Evolutionary conservation across 2,797 vertebrate species (phyloP).

Genomic region (Allobates femoralis): DNA sequence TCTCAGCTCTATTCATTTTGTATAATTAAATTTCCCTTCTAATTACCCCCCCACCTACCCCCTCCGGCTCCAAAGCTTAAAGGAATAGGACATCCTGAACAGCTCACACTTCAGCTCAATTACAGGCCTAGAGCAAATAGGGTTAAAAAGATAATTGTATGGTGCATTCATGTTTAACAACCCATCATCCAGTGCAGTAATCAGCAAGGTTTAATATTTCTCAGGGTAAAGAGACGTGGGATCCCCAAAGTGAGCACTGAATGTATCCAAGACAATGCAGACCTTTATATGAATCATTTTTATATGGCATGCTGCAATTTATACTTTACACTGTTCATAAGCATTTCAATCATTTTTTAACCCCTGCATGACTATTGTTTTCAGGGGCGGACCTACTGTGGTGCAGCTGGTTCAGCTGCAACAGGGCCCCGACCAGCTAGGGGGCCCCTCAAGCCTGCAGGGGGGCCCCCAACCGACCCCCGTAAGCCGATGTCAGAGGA

Average conservation of each 20-base stretch:
- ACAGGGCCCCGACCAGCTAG: no score
- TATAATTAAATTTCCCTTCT: constrained; percentile 41
- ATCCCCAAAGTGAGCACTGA: not conserved
- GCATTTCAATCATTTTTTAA: no score
- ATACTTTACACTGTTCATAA: no score
- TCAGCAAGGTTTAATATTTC: constrained; percentile 12
- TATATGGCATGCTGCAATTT: no score
- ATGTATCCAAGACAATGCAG: no score
- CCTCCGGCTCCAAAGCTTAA: constrained; percentile 25
- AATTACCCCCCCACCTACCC: constrained; percentile 6
- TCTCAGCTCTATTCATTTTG: not conserved
- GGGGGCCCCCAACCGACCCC: no score
- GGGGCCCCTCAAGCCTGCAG: no score
- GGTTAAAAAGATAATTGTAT: constrained; percentile 36
- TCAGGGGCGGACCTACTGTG: no score
- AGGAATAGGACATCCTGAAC: constrained; percentile 31
- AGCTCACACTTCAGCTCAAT: constrained; percentile 37
- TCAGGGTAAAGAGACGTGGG: not conserved
- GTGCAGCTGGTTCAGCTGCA: no score
- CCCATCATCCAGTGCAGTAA: not conserved
- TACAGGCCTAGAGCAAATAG: constrained; percentile 7
- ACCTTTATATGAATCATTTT: no score
- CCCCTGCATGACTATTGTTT: no score
- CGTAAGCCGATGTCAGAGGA: no score
- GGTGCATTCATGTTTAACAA: constrained; percentile 27